Percentiles rank a stretch among this genome's conserved stretches.
Evolutionary conservation across 2,113 vertebrate species (phyloP).

Genomic region (Sceloporus tristichus): DNA sequence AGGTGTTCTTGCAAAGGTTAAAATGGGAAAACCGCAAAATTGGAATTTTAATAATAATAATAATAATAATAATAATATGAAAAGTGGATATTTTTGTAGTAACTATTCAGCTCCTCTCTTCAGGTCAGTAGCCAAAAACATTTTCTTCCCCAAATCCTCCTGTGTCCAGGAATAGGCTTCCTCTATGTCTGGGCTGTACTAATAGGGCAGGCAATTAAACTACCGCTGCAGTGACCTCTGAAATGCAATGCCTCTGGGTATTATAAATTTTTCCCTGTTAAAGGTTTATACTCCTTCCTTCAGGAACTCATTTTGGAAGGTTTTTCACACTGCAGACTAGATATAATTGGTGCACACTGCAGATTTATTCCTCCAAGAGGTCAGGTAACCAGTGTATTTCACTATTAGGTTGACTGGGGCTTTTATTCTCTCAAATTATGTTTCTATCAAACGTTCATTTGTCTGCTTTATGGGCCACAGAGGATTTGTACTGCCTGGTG

Average conservation of each 20-base stretch:
- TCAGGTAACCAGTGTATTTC: conserved; percentile 71
- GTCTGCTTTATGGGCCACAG: conserved; percentile 62
- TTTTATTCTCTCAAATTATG: conserved; percentile 71
- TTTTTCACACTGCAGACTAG: conserved; percentile 47
- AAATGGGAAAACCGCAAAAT: not conserved
- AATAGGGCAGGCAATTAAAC: conserved; percentile 60
- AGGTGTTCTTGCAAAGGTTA: not conserved
- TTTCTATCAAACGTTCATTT: conserved; percentile 75
- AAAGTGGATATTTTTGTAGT: conserved; percentile 1
- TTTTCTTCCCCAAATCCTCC: conserved; percentile 13
- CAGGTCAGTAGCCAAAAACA: conserved; percentile 10
- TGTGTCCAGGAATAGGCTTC: not conserved
- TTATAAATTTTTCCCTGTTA: conserved; percentile 43
- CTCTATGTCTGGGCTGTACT: conserved; percentile 21
- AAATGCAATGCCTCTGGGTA: conserved; percentile 24
- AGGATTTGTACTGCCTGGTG: conserved; percentile 41
- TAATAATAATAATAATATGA: conserved; percentile 6
- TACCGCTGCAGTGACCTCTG: conserved; percentile 45
- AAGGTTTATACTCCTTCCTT: conserved; percentile 61
- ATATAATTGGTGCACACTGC: conserved; percentile 48
- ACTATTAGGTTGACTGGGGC: conserved; percentile 45
- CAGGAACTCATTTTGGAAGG: conserved; percentile 33
- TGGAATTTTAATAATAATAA: not conserved
- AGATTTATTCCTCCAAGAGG: conserved; percentile 71
- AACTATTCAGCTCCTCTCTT: conserved; percentile 3